phyloP scores from a whole-genome alignment of 2,797 vertebrate species.

The Gadopsis bispinosus region DNA sequence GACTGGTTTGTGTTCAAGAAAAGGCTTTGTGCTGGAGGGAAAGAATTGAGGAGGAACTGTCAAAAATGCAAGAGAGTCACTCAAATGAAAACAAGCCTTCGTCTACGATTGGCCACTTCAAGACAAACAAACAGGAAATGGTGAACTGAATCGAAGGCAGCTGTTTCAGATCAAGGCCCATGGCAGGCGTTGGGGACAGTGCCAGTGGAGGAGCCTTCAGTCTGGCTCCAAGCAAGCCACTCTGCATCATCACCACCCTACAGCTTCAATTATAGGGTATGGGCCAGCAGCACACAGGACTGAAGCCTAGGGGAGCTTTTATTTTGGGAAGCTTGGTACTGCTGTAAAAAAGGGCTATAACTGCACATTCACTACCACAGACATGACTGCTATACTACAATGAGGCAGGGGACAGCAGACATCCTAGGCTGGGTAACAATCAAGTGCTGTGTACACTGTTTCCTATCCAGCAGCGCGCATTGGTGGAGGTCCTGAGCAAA shows the following conservation, averaged over 20 bases:
- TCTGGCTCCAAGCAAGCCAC: slow-evolving; percentile 76
- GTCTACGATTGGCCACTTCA: slow-evolving; percentile 42
- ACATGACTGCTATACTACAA: slow-evolving; percentile 57
- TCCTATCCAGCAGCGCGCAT: slow-evolving; percentile 55
- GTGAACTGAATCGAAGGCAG: slow-evolving; percentile 57
- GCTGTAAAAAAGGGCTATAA: slow-evolving; percentile 66
- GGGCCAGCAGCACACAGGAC: slow-evolving; percentile 55
- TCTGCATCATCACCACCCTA: slow-evolving; percentile 77
- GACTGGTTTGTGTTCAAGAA: slow-evolving; percentile 1
- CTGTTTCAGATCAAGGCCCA: slow-evolving; percentile 73
- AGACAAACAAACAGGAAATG: slow-evolving; percentile 73
- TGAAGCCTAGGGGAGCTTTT: slow-evolving; percentile 62
- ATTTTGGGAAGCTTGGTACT: slow-evolving; percentile 71
- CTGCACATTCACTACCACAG: slow-evolving; percentile 61
- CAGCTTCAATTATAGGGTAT: slow-evolving; percentile 82
- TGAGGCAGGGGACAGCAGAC: slow-evolving; percentile 58
- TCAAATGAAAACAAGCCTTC: slow-evolving; percentile 35
- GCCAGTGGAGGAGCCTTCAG: slow-evolving; percentile 70
- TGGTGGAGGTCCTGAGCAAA: slow-evolving; percentile 66
- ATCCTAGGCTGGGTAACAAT: slow-evolving; percentile 66
- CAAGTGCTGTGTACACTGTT: slow-evolving; percentile 47
- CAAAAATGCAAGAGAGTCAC: slow-evolving; percentile 30
- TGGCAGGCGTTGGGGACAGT: slow-evolving; percentile 58
- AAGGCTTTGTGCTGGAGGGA: background rate
- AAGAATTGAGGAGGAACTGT: background rate